Evolutionary conservation across 2,113 vertebrate species (phyloP).

Genomic region (Choloepus hoffmanni): DNA sequence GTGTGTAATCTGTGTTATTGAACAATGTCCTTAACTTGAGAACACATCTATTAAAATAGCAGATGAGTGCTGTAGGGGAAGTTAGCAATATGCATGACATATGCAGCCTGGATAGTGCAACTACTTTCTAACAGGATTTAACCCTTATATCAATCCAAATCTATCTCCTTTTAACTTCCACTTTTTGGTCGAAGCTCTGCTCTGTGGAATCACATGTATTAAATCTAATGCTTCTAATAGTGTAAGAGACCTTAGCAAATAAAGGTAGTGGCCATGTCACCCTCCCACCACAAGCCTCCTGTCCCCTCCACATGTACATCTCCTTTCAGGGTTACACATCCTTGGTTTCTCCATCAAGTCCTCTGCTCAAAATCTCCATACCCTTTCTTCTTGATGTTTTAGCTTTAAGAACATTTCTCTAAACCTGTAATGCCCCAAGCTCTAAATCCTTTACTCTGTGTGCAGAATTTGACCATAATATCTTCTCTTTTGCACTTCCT

Average conservation of each 20-base stretch:
- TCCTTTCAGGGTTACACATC: not conserved
- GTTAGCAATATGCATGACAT: not conserved
- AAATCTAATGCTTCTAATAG: not conserved
- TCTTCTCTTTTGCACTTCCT: not conserved
- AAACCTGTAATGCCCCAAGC: not conserved
- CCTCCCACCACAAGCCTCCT: accelerated
- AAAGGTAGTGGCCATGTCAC: not conserved
- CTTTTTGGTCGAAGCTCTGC: not conserved
- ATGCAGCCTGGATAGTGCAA: not conserved
- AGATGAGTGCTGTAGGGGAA: not conserved
- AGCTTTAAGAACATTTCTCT: not conserved
- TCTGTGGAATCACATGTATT: not conserved
- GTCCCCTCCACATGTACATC: accelerated
- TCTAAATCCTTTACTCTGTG: not conserved
- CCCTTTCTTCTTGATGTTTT: not conserved
- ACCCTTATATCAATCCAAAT: not conserved
- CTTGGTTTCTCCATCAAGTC: not conserved
- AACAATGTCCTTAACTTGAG: not conserved
- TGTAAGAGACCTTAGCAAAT: not conserved
- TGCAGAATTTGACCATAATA: not conserved
- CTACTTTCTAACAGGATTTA: not conserved
- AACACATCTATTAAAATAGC: not conserved
- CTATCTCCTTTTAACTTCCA: not conserved
- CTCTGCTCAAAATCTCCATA: not conserved
- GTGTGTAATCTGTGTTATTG: not conserved